Base-by-base conservation (phyloP, 2,888 invertebrate species). In the Acheta domesticus region DNA sequence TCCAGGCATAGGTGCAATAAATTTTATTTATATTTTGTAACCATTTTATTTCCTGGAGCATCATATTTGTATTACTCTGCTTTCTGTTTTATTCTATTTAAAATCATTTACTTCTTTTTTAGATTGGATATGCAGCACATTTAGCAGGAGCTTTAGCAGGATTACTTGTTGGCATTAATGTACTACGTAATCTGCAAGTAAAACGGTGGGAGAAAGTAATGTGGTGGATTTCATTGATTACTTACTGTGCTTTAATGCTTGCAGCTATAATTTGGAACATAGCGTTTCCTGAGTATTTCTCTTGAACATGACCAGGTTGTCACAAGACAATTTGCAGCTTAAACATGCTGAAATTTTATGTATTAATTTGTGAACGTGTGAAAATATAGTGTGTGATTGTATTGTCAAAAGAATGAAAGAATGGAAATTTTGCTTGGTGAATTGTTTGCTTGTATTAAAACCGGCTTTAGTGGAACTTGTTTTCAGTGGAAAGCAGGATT, bases 111-210 rank as follows among this genome's bases (percentile, higher is more conserved):
- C 36, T 36, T 21, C 3, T n/a, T 49, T 80, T 80, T 48, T 76
- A 80, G 80, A 80, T 80, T 79, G 80, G 80, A 20, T 98, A 98
- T 85, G 94, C 96, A 1, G 98, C 98, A 12, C 99, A 99, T 88
- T 88, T 98, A 76, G 96, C 94, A 0, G 98, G 99, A 2, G 96
- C 96, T 75, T 83, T 97, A 2, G 96, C 96, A 79, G 98, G 98
- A 84, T 87, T 91, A 81, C 88, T 96, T 21, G 93, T 96, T 62
- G 96, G 96, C 21, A 93, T 96, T 81, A 93, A 95, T 14, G 91
- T 95, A 1, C 88, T 96, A n/a, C 89, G 95, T 36, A 96, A 96
- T 87, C 88, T 96, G 12, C 92, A 93, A 85, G 92, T 93, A 82
- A 90, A 91, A 78, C 91, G 91, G 80, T 96, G 95, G 94, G 96